These are phyloP conservation scores for Saguinus imperator DNA, from an alignment of 2,113 vertebrate genomes.

Conservation along the genomic window DNA sequence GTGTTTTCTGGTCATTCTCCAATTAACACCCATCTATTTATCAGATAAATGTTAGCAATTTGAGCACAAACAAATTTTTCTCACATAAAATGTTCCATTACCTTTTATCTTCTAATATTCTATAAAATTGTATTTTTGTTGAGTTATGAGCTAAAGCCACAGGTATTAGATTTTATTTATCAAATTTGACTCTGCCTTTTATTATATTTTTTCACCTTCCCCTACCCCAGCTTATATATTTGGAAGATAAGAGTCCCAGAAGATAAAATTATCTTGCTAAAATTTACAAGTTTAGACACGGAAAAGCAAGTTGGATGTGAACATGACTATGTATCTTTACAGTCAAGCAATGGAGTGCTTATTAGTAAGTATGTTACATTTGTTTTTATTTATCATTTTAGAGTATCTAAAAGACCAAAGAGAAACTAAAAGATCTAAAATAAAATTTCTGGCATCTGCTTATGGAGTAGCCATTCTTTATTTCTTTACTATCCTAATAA, in stretches of 20 bases:
- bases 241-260: not conserved
- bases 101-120: not conserved
- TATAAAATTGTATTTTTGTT: not conserved
- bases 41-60: not conserved
- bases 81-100: not conserved
- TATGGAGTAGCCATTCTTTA: too few species aligned
- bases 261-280: slow-evolving; percentile 30
- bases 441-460: not conserved
- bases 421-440: not conserved
- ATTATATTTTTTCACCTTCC: not conserved
- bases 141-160: not conserved
- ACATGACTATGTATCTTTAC: not conserved
- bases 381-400: not conserved
- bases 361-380: not conserved
- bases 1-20: not conserved
- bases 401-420: not conserved
- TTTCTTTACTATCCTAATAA: too few species aligned
- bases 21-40: not conserved
- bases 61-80: not conserved
- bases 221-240: not conserved
- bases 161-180: not conserved
- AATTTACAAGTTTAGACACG: not conserved
- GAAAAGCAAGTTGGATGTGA: slow-evolving; percentile 25
- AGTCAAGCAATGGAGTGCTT: not conserved
- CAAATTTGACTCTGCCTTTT: not conserved